Percentiles rank a stretch among this genome's conserved stretches.
These are phyloP conservation scores for Diglossa cyanea DNA, from an alignment of 2,797 vertebrate species.

Conservation along the genomic window DNA sequence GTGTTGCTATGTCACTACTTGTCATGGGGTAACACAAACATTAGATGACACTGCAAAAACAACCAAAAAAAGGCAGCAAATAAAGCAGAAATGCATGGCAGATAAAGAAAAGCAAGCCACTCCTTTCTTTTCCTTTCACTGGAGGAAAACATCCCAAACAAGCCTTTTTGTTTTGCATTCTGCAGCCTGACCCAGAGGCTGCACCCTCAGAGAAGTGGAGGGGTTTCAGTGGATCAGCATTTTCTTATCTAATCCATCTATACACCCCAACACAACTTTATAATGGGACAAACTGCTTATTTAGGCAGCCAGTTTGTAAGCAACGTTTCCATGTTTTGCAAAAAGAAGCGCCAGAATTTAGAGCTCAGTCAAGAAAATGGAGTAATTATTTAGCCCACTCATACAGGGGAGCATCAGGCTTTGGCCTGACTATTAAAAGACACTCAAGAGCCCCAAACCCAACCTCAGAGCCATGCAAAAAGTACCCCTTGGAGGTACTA, in stretches of 20 bases:
- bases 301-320: background rate
- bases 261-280: background rate
- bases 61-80: background rate
- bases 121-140: background rate
- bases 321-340: background rate
- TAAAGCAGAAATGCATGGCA: slow-evolving; percentile 33
- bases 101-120: background rate
- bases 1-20: background rate
- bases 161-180: background rate
- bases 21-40: background rate
- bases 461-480: background rate
- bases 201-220: background rate
- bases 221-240: background rate
- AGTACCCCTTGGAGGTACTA: background rate
- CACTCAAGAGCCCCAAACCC: background rate
- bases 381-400: background rate
- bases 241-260: background rate
- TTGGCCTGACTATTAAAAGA: background rate
- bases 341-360: background rate
- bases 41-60: background rate
- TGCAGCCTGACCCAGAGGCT: background rate
- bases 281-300: background rate
- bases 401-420: background rate
- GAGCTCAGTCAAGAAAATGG: background rate
- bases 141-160: background rate